Conservation (phyloP, 2,888 invertebrate genomes). For the Cepaea hortensis region DNA sequence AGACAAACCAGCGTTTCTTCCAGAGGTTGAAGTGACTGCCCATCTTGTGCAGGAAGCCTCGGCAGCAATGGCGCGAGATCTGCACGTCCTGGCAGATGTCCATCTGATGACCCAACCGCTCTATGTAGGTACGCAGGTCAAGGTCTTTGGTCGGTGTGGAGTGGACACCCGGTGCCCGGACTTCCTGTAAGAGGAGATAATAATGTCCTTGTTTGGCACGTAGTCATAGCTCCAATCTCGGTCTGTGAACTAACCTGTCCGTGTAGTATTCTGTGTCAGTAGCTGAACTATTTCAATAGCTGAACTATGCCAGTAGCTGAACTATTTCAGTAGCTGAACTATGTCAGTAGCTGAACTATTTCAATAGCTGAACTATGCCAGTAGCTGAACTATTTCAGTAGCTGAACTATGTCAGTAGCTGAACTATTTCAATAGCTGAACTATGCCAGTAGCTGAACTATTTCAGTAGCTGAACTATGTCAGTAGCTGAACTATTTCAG, state of each 20-base stretch:
- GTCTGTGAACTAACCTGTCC: background rate
- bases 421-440: too few species aligned
- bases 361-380: too few species aligned
- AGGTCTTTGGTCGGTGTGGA: slow-evolving; percentile 90
- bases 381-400: too few species aligned
- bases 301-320: background rate
- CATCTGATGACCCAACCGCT: slow-evolving; percentile 92
- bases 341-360: too few species aligned
- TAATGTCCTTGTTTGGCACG: background rate
- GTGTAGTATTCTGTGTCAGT: background rate
- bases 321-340: too few species aligned
- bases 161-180: slow-evolving; percentile 92
- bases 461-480: too few species aligned
- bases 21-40: slow-evolving; percentile 84
- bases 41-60: slow-evolving; percentile 93
- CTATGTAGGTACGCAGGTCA: slow-evolving; percentile 92
- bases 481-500: too few species aligned
- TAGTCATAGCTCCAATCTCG: background rate
- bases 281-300: background rate
- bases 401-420: too few species aligned
- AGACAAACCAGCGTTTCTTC: slow-evolving; percentile 97
- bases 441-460: too few species aligned
- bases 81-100: slow-evolving; percentile 91
- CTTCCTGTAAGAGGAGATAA: slow-evolving; percentile 78
- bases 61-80: slow-evolving; percentile 87